Conservation (phyloP, 2,797 vertebrate species). For the Pteropus rufus region DNA sequence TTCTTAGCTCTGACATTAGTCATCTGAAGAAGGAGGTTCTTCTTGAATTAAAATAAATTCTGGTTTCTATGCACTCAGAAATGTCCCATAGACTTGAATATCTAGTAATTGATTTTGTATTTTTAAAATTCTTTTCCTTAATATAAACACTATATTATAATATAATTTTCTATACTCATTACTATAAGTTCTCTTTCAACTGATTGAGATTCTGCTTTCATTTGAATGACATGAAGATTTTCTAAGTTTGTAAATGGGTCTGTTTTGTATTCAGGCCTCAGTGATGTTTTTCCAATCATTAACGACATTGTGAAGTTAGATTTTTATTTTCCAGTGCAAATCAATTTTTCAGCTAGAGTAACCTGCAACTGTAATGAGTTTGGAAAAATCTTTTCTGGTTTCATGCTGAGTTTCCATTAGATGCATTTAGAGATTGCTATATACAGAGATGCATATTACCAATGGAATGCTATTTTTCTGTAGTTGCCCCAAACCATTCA, state of each 20-base stretch:
- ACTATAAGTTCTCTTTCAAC: neutral
- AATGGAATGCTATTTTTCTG: neutral
- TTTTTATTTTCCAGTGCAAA: slow-evolving; percentile 54
- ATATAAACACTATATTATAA: neutral
- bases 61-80: neutral
- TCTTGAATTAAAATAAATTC: slow-evolving; percentile 29
- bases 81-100: neutral
- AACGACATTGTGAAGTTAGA: slow-evolving; percentile 38
- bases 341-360: slow-evolving; percentile 61
- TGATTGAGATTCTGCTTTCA: neutral
- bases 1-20: neutral
- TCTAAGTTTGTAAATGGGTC: neutral
- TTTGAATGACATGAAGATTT: slow-evolving; percentile 41
- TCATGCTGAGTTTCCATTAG: slow-evolving; percentile 68
- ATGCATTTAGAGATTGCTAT: slow-evolving; percentile 41
- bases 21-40: neutral
- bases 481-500: slow-evolving; percentile 10
- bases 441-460: neutral
- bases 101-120: neutral
- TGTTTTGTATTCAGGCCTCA: neutral
- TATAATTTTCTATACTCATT: slow-evolving; percentile 16
- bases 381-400: slow-evolving; percentile 59
- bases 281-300: slow-evolving; percentile 36
- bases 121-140: neutral
- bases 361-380: slow-evolving; percentile 61